phyloP scores from a whole-genome alignment of 2,113 vertebrate species.

The Sula dactylatra region DNA sequence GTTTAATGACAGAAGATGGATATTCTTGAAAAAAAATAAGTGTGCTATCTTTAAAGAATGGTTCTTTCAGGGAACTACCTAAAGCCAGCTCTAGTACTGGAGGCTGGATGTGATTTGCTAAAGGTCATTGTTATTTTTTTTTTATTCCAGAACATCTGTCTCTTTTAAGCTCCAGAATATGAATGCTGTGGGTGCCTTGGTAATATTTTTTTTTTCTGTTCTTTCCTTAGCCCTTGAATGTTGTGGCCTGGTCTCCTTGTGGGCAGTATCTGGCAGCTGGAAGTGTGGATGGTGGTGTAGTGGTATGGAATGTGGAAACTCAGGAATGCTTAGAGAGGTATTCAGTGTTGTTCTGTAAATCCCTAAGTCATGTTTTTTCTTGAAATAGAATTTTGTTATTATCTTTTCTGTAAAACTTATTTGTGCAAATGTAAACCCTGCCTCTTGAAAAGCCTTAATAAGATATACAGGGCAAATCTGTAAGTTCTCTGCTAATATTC shows the following conservation, averaged over 20 bases:
- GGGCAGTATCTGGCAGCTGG: slow-evolving; percentile 87
- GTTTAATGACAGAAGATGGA: not conserved
- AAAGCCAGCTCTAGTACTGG: not conserved
- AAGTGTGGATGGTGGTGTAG: slow-evolving; percentile 81
- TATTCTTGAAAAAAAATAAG: not conserved
- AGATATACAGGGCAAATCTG: not conserved
- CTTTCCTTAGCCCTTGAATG: slow-evolving; percentile 81
- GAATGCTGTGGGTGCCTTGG: not conserved
- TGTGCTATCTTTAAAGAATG: not conserved
- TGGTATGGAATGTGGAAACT: slow-evolving; percentile 85
- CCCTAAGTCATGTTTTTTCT: not conserved
- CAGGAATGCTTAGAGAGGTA: slow-evolving; percentile 90
- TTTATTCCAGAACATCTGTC: not conserved
- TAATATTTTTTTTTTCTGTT: not conserved
- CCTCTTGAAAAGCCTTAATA: not conserved
- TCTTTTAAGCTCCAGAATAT: not conserved
- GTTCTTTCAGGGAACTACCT: not conserved
- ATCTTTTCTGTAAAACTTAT: not conserved
- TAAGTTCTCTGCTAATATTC: not conserved
- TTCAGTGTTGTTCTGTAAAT: not conserved
- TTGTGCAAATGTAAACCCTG: not conserved
- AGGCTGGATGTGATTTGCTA: not conserved
- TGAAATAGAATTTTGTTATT: not conserved
- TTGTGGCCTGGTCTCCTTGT: slow-evolving; percentile 91
- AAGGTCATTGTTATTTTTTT: not conserved